Evolutionary conservation across 2,797 vertebrate species (phyloP).

Genomic region (Poecilia picta): DNA sequence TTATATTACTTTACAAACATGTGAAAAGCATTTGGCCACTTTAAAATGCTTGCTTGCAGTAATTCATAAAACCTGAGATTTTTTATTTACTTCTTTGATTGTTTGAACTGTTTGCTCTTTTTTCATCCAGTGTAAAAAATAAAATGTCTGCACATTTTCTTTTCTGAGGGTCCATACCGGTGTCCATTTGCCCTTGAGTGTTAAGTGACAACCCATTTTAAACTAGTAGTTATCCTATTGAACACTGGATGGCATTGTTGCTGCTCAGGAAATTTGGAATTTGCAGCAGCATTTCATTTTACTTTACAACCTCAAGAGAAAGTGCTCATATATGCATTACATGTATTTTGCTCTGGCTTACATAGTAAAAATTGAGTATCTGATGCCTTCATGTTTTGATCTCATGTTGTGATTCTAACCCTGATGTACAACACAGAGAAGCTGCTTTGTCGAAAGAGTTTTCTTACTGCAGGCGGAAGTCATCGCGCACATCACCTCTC

Average conservation of each 20-base stretch:
- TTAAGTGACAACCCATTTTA: constrained; percentile 17
- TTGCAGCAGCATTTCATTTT: constrained; percentile 45
- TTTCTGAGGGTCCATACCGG: not conserved
- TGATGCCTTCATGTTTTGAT: constrained; percentile 28
- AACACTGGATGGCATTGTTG: constrained; percentile 82
- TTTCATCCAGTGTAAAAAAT: not conserved
- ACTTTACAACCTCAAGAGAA: constrained; percentile 8
- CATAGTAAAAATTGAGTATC: constrained; percentile 25
- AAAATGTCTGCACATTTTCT: not conserved
- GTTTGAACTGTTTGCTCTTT: not conserved
- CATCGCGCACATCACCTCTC: constrained; percentile 2
- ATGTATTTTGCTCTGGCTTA: constrained; percentile 18
- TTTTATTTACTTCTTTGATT: not conserved
- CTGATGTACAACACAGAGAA: constrained; percentile 11
- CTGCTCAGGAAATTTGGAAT: constrained; percentile 59
- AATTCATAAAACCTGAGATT: not conserved
- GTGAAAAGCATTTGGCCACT: not conserved
- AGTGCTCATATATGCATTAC: not conserved
- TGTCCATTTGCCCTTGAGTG: constrained; percentile 1
- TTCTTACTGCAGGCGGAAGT: constrained; percentile 4
- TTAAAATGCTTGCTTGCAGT: constrained; percentile 3
- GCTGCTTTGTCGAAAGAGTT: constrained; percentile 9
- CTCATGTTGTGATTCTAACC: constrained; percentile 29
- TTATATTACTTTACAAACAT: not conserved
- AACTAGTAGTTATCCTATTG: constrained; percentile 62